These are phyloP conservation scores for Selenia dentaria DNA, from an alignment of 2,888 invertebrate genomes.

Conservation along the genomic window DNA sequence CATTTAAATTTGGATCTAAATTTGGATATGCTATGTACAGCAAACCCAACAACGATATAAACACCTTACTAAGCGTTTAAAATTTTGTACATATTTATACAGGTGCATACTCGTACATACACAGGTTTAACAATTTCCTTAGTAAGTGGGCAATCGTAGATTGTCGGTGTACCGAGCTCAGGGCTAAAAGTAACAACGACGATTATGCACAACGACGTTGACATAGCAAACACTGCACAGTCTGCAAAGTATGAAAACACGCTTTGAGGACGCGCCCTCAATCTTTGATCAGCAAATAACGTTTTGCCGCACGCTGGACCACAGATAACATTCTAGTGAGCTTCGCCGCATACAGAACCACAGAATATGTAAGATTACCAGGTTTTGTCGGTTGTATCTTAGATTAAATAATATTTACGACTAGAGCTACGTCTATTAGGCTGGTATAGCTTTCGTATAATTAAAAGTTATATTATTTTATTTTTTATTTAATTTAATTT, in stretches of 20 bases:
- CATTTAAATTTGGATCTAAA: too few relatives aligned
- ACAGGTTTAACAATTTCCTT: constrained; percentile 26
- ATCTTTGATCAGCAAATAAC: constrained; percentile 64
- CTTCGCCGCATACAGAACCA: neutral
- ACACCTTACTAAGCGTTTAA: too few relatives aligned
- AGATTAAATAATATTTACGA: too few relatives aligned
- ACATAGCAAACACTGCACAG: constrained; percentile 62
- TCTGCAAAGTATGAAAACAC: constrained; percentile 29
- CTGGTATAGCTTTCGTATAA: too few relatives aligned
- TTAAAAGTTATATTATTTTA: too few relatives aligned
- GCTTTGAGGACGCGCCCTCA: constrained; percentile 49
- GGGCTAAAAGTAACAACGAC: constrained; percentile 58
- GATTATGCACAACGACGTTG: constrained; percentile 72
- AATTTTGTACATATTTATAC: too few relatives aligned
- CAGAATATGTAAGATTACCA: constrained; percentile 9
- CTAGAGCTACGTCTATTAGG: too few relatives aligned
- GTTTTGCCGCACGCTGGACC: constrained; percentile 27
- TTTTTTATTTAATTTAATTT: too few relatives aligned
- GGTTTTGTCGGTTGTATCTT: too few relatives aligned
- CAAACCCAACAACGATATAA: too few relatives aligned
- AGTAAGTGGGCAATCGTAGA: constrained; percentile 48
- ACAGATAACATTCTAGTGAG: neutral
- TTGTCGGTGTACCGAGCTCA: constrained; percentile 46
- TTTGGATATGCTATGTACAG: too few relatives aligned
- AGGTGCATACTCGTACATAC: too few relatives aligned